Base-by-base conservation (phyloP, 2,888 invertebrate species). In the Megalurothrips usitatus region DNA sequence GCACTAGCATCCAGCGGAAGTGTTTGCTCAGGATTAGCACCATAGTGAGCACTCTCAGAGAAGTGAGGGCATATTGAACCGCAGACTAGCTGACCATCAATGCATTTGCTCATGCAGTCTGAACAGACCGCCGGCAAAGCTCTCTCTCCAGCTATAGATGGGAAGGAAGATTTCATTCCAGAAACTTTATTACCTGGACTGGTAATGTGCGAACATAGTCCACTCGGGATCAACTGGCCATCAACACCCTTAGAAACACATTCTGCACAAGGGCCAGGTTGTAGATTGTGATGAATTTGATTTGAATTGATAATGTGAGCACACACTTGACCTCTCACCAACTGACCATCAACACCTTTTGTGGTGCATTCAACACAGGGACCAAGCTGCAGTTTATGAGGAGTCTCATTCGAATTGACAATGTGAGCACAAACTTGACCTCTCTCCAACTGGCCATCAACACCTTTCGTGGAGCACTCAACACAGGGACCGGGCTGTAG, bases 371-470 rank as follows among this genome's bases (percentile, higher is more conserved):
- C 1, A 4, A 63, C 63, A 63, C 63, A 63, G 49, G 49, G n/a
- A n/a, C n/a, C n/a, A n/a, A n/a, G n/a, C n/a, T n/a, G n/a, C n/a
- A n/a, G n/a, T n/a, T n/a, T n/a, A n/a, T 49, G 49, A 9, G 49
- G 14, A 14, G 14, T 14, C 9, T 49, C 63, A n/a, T n/a, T 4
- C 9, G 63, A 63, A n/a, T 63, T 1, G 63, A 17, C n/a, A 63
- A n/a, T n/a, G n/a, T 63, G 17, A n/a, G 63, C n/a, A n/a, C 63
- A 63, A 17, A 63, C n/a, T 63, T 63, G 63, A 63, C n/a, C 63
- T 2, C 10, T 8, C 17, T n/a, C 63, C 63, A 63, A n/a, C n/a
- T 63, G 17, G 17, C 63, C 63, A 63, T 63, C 63, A 63, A n/a
- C n/a, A n/a, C 17, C 8, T 63, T 68, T 68, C 3, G n/a, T 19